phyloP scores from a whole-genome alignment of 2,113 vertebrate species.

The Chinchilla lanigera region DNA sequence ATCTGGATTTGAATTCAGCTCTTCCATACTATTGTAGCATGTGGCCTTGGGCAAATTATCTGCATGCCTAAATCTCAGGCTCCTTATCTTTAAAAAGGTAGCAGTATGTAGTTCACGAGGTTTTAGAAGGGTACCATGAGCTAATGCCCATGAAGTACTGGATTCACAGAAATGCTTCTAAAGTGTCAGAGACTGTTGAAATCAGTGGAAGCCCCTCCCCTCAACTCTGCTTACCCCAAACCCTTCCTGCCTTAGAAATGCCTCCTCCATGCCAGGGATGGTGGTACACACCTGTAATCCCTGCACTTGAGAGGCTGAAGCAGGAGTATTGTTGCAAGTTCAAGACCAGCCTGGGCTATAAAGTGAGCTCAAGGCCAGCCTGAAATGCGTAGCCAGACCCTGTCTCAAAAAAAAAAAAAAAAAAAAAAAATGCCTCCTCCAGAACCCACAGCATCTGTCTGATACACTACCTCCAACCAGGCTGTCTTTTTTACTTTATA shows the following conservation, averaged over 20 bases:
- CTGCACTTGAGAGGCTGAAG: too few species aligned
- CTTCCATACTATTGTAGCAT: background rate
- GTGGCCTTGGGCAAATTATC: background rate
- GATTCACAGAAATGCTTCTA: background rate
- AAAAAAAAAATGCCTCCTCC: background rate
- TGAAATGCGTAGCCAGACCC: too few species aligned
- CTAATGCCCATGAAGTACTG: too few species aligned
- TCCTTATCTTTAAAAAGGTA: background rate
- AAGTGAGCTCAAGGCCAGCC: too few species aligned
- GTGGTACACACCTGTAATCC: too few species aligned
- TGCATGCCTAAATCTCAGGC: background rate
- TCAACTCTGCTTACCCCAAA: accelerated
- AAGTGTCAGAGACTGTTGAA: background rate
- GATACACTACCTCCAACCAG: background rate
- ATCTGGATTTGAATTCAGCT: background rate
- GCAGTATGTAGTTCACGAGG: background rate
- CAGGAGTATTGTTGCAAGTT: too few species aligned
- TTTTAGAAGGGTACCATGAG: background rate
- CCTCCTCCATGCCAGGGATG: background rate
- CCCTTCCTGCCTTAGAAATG: background rate
- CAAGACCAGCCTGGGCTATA: too few species aligned
- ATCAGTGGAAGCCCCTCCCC: background rate
- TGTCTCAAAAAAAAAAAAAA: too few species aligned
- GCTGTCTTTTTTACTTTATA: background rate
- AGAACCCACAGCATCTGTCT: background rate